These are phyloP conservation scores for Artibeus lituratus DNA, from an alignment of 2,797 vertebrate species.

Conservation along the genomic window DNA sequence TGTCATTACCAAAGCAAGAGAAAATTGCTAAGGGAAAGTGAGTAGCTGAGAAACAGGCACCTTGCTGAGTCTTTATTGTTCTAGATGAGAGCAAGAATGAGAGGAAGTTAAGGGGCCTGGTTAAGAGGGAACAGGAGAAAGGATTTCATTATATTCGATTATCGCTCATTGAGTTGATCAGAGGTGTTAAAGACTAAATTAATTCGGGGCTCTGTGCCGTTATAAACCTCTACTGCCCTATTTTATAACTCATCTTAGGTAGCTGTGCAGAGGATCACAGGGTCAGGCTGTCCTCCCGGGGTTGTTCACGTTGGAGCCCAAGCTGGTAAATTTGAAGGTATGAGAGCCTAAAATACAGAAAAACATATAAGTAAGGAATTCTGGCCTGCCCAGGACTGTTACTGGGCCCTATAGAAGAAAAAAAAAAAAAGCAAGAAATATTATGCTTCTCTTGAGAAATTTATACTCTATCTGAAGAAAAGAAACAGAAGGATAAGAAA, in stretches of 20 bases:
- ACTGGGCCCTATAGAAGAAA: not conserved
- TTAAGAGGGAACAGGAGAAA: not conserved
- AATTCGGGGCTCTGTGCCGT: not conserved
- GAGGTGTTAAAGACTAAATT: not conserved
- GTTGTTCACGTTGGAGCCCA: not conserved
- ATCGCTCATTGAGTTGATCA: not conserved
- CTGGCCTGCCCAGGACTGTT: not conserved
- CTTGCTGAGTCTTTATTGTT: not conserved
- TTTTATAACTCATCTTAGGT: not conserved
- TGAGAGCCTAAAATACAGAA: not conserved
- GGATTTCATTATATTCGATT: not conserved
- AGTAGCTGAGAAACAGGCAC: not conserved
- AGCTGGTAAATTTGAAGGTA: not conserved
- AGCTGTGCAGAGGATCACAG: not conserved
- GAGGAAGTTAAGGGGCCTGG: not conserved
- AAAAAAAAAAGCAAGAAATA: not conserved
- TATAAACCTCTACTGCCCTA: not conserved
- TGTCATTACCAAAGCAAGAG: slow-evolving; percentile 27
- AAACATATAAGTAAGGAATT: not conserved
- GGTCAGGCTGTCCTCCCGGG: not conserved
- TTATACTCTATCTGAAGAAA: not conserved
- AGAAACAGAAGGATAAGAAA: slow-evolving; percentile 18
- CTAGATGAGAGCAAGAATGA: not conserved
- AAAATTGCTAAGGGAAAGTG: slow-evolving; percentile 1
- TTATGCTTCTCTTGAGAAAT: slow-evolving; percentile 16